These are phyloP conservation scores for Lochmaea crataegi DNA, from an alignment of 2,888 invertebrate species.

Conservation along the genomic window DNA sequence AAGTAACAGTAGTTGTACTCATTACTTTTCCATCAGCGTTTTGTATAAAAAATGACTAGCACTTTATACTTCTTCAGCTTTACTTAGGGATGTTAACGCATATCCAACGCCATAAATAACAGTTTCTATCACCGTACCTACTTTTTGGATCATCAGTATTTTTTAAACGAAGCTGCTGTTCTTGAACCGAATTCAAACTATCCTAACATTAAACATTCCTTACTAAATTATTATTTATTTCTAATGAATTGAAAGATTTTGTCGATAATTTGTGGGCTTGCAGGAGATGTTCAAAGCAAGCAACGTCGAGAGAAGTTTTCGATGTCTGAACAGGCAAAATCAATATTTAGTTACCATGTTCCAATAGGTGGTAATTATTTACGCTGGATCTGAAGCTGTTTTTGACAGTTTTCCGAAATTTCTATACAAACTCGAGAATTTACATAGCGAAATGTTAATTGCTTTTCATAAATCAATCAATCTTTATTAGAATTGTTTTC, in stretches of 20 bases:
- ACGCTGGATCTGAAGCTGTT: conserved; percentile 51
- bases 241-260: not conserved
- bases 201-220: too few relatives aligned
- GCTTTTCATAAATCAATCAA: conserved; percentile 43
- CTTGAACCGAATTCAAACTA: too few relatives aligned
- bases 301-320: conserved; percentile 38
- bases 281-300: conserved; percentile 1
- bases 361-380: conserved; percentile 56
- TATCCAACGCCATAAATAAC: too few relatives aligned
- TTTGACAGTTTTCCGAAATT: conserved; percentile 53
- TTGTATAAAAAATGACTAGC: too few relatives aligned
- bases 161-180: too few relatives aligned
- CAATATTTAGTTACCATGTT: conserved; percentile 55
- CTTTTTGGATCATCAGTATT: too few relatives aligned
- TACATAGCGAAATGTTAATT: conserved; percentile 40
- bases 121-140: too few relatives aligned
- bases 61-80: too few relatives aligned
- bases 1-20: too few relatives aligned
- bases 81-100: too few relatives aligned
- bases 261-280: not conserved
- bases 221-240: not conserved
- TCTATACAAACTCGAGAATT: conserved; percentile 46
- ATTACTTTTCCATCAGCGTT: too few relatives aligned
- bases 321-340: conserved; percentile 49
- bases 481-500: conserved; percentile 30